Percentiles rank a stretch among this genome's conserved stretches.
Evolutionary conservation across 2,113 vertebrate genomes (phyloP).

Genomic region (Saccopteryx leptura): DNA sequence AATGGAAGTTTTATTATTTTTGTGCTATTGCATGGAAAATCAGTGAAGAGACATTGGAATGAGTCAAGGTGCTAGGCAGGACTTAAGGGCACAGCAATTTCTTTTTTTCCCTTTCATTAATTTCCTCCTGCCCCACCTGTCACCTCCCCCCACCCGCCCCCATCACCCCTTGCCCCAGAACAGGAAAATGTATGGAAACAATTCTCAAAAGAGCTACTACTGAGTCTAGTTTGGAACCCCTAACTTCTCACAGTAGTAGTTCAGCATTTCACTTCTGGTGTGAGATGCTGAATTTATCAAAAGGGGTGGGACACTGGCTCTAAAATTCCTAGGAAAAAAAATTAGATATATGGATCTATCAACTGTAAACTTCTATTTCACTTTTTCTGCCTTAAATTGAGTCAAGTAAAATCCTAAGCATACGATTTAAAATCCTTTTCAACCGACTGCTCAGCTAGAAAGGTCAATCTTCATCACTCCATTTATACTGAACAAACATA

Average conservation of each 20-base stretch:
- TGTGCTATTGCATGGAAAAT: neutral
- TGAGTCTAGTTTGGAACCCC: slow-evolving; percentile 20
- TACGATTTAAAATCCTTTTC: slow-evolving; percentile 47
- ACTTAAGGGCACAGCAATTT: neutral
- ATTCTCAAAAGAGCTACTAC: slow-evolving; percentile 29
- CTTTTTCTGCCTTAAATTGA: slow-evolving; percentile 69
- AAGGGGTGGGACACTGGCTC: neutral
- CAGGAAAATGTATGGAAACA: slow-evolving; percentile 51
- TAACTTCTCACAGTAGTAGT: slow-evolving; percentile 32
- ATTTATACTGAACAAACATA: slow-evolving; percentile 68
- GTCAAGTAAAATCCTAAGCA: slow-evolving; percentile 67
- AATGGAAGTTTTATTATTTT: slow-evolving; percentile 60
- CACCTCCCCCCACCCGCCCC: neutral
- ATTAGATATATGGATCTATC: neutral
- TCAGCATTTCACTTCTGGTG: neutral
- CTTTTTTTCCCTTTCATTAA: neutral
- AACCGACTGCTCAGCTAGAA: slow-evolving; percentile 58
- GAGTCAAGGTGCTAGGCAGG: slow-evolving; percentile 28
- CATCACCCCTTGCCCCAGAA: neutral
- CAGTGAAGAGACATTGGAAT: slow-evolving; percentile 24
- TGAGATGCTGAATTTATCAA: slow-evolving; percentile 49
- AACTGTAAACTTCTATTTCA: slow-evolving; percentile 48
- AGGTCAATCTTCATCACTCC: slow-evolving; percentile 71
- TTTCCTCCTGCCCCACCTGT: neutral
- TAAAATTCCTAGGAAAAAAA: slow-evolving; percentile 62